These are phyloP conservation scores for Schizaphis graminum DNA, from an alignment of 2,888 invertebrate species.

Conservation along the genomic window DNA sequence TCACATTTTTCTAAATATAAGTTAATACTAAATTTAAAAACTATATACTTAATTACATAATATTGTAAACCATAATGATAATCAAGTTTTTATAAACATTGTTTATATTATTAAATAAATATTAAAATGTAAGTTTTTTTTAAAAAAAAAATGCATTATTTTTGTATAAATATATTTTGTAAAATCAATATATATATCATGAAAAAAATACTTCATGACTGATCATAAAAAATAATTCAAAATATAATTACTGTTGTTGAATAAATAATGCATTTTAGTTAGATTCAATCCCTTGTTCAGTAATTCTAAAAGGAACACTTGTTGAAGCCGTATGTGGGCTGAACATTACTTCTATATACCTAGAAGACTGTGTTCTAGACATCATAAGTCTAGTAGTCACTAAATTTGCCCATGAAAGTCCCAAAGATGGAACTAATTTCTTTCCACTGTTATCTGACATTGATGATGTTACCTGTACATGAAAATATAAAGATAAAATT, in stretches of 20 bases:
- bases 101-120: constrained; percentile 38
- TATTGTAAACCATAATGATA: constrained; percentile 21
- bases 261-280: constrained; percentile 35
- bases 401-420: constrained; percentile 78
- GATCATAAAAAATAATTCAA: constrained; percentile 35
- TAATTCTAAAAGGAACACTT: constrained; percentile 52
- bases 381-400: constrained; percentile 76
- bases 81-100: constrained; percentile 9
- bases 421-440: constrained; percentile 75
- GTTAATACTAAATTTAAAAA: constrained; percentile 43
- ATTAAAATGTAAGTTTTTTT: constrained; percentile 26
- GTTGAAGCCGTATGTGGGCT: constrained; percentile 63
- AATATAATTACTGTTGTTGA: constrained; percentile 18
- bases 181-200: constrained; percentile 25
- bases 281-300: constrained; percentile 55
- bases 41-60: constrained; percentile 52
- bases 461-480: constrained; percentile 68
- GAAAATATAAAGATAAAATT: neutral
- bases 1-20: constrained; percentile 45
- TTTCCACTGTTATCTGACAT: constrained; percentile 65
- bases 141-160: constrained; percentile 13
- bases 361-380: constrained; percentile 68
- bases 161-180: constrained; percentile 52
- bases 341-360: constrained; percentile 65
- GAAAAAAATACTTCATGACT: constrained; percentile 39